phyloP scores from a whole-genome alignment of 2,888 invertebrate genomes.

The Onthophagus sagittarius region DNA sequence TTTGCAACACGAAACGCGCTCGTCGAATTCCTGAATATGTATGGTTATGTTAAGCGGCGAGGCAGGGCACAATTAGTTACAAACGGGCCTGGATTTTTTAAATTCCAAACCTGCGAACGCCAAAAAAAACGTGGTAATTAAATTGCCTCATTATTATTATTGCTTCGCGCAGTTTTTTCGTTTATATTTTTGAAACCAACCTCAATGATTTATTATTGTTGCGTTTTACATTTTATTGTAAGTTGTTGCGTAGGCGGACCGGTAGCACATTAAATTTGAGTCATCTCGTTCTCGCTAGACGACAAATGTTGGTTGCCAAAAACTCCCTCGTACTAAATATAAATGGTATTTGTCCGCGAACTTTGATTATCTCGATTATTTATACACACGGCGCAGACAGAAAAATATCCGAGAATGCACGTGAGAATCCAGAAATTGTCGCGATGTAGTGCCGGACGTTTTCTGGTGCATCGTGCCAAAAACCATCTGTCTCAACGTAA shows the following conservation, averaged over 20 bases:
- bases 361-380: constrained; percentile 24
- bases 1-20: constrained; percentile 8
- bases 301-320: constrained; percentile 14
- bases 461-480: neutral
- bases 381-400: constrained; percentile 18
- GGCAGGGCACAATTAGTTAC: constrained; percentile 4
- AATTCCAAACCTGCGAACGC: neutral
- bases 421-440: constrained; percentile 12
- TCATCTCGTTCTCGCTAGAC: neutral
- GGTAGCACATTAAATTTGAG: neutral
- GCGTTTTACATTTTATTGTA: no score
- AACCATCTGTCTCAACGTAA: neutral
- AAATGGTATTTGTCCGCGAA: constrained; percentile 27
- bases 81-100: neutral
- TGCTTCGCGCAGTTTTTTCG: no score
- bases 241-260: neutral
- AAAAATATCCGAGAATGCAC: constrained; percentile 15
- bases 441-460: neutral
- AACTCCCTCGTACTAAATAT: constrained; percentile 29
- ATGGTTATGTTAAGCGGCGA: neutral
- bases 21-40: neutral
- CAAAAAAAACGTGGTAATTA: neutral
- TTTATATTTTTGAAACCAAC: neutral
- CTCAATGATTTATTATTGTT: neutral
- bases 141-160: neutral